Conservation (phyloP, 2,797 vertebrate genomes). For the Ctenopoma kingsleyae region DNA sequence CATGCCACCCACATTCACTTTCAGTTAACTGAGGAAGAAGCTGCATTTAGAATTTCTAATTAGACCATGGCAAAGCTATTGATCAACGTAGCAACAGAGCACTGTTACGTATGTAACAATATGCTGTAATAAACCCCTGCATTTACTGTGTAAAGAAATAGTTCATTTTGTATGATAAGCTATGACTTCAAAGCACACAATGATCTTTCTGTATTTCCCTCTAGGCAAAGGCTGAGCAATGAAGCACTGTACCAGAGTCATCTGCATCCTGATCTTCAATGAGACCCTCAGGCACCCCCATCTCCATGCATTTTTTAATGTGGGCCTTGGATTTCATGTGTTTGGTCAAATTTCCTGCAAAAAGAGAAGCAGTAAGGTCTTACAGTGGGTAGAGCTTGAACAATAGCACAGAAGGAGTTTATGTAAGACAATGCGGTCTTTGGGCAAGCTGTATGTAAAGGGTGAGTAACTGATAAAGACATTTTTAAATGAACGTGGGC, state of each 20-base stretch:
- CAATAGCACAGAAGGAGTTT: constrained; percentile 69
- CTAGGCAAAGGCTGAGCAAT: not conserved
- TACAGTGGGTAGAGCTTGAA: constrained; percentile 61
- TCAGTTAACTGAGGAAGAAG: constrained; percentile 81
- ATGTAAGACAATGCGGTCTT: constrained; percentile 71
- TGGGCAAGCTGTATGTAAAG: constrained; percentile 70
- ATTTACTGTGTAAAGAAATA: constrained; percentile 11
- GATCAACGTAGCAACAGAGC: constrained; percentile 74
- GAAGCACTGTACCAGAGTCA: constrained; percentile 90
- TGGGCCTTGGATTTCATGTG: constrained; percentile 99
- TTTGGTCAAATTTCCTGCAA: constrained; percentile 97
- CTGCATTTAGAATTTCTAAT: constrained; percentile 84
- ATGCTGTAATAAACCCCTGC: constrained; percentile 14
- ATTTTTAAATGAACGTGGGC: constrained; percentile 84
- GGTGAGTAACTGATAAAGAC: constrained; percentile 84
- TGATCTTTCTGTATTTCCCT: constrained; percentile 7
- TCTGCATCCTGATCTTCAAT: constrained; percentile 96
- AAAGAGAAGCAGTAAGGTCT: constrained; percentile 43
- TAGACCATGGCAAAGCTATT: constrained; percentile 76
- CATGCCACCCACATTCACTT: constrained; percentile 81
- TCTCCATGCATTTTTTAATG: constrained; percentile 99
- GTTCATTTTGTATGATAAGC: not conserved
- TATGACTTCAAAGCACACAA: constrained; percentile 1
- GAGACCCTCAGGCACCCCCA: constrained; percentile 92
- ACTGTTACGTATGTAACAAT: constrained; percentile 10